phyloP scores from a whole-genome alignment of 2,113 vertebrate species.

The Lota lota region DNA sequence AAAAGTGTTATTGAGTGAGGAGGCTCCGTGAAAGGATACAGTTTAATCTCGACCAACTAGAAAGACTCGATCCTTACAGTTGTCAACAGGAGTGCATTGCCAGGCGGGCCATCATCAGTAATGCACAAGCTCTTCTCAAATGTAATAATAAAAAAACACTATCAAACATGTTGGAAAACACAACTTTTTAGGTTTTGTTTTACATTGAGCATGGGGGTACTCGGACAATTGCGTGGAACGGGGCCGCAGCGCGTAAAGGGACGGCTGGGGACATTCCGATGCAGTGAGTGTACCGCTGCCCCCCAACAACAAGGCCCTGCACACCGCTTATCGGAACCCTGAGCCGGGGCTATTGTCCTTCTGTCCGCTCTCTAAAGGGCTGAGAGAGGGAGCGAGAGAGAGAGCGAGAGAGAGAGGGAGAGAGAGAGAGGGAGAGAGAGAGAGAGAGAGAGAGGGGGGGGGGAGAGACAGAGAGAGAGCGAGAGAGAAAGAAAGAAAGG shows the following conservation, averaged over 20 bases:
- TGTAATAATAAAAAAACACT: background rate
- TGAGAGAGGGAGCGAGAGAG: background rate
- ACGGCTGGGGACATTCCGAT: background rate
- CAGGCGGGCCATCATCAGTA: background rate
- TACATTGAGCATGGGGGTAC: background rate
- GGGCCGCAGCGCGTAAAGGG: background rate
- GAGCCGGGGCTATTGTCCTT: background rate
- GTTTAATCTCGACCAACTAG: background rate
- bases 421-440: background rate
- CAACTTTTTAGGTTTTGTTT: background rate
- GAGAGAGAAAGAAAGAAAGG: background rate
- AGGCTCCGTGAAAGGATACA: background rate
- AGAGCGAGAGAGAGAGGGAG: background rate
- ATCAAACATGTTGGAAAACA: background rate
- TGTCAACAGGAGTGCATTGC: background rate
- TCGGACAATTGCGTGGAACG: background rate
- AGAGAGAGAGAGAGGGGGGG: background rate
- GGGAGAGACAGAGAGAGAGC: background rate
- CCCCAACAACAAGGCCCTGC: background rate
- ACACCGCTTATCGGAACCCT: background rate
- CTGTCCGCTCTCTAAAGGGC: background rate
- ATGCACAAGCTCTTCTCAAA: no score
- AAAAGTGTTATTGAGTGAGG: background rate
- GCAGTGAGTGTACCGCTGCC: background rate
- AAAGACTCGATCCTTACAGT: background rate